phyloP scores from a whole-genome alignment of 2,888 invertebrate genomes.

The Tipula helvola region DNA sequence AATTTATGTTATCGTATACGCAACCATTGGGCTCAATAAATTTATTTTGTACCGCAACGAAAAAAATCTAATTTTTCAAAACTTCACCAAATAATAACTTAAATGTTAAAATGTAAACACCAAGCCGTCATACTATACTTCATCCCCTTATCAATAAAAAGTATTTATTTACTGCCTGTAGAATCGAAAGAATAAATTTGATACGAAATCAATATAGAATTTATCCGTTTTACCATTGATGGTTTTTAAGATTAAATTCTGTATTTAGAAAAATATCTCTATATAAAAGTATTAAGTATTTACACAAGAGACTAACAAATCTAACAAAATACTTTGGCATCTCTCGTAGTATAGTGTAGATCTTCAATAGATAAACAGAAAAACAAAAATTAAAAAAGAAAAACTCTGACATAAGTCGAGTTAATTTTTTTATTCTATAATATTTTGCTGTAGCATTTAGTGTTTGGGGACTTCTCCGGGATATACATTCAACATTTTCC shows the following conservation, averaged over 20 bases:
- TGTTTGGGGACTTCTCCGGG: not conserved
- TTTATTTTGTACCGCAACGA: not conserved
- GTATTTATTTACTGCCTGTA: not conserved
- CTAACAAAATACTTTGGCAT: not conserved
- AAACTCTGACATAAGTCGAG: not conserved
- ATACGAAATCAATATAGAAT: not conserved
- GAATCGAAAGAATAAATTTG: not conserved
- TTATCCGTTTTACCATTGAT: not conserved
- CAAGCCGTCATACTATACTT: not conserved
- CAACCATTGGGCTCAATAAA: not conserved
- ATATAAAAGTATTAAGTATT: not conserved
- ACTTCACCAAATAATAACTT: not conserved
- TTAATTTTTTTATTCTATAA: not conserved
- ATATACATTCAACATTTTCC: not conserved
- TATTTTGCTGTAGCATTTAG: not conserved
- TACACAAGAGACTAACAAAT: conserved; percentile 4
- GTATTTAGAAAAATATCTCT: not conserved
- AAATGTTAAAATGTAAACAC: not conserved
- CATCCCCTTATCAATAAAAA: not conserved
- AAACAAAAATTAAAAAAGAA: not conserved
- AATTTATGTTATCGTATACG: not conserved
- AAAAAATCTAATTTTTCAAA: not conserved
- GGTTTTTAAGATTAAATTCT: not conserved
- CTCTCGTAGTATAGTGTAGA: not conserved
- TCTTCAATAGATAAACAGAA: not conserved